Percentiles rank a stretch among this genome's conserved stretches.
Conservation (phyloP, 1,140 invertebrate genomes). For the Liolophura sinensis region DNA sequence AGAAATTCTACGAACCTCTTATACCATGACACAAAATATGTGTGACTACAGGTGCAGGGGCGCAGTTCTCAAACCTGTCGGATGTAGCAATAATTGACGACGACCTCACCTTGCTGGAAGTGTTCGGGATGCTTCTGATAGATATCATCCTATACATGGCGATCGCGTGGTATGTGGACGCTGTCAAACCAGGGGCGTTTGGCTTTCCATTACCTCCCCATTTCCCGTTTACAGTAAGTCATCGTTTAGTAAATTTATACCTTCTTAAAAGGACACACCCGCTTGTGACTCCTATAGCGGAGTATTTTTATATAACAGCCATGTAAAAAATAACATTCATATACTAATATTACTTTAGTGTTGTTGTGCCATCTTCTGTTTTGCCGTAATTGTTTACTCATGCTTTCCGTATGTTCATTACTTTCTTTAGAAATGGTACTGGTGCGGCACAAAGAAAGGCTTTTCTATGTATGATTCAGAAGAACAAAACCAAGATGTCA, state of each 20-base stretch:
- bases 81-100: constrained; percentile 50
- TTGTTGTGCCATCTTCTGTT: too few species aligned
- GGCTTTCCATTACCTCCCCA: constrained; percentile 63
- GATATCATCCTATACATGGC: constrained; percentile 60
- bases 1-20: too few species aligned
- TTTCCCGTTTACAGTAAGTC: constrained; percentile 59
- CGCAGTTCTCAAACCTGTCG: constrained; percentile 50
- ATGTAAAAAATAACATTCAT: too few species aligned
- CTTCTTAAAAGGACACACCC: neutral
- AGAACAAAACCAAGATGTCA: neutral
- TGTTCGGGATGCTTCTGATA: constrained; percentile 61
- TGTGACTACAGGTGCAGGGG: constrained; percentile 37
- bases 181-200: constrained; percentile 65
- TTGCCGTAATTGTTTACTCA: too few species aligned
- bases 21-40: too few species aligned
- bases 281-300: too few species aligned
- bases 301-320: too few species aligned
- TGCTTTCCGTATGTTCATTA: neutral
- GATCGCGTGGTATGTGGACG: constrained; percentile 68
- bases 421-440: constrained; percentile 55
- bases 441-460: constrained; percentile 49
- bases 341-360: too few species aligned
- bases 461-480: too few species aligned
- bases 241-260: neutral
- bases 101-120: constrained; percentile 49